Percentiles rank a stretch among this genome's conserved stretches.
These are phyloP conservation scores for Pelmatolapia mariae DNA, from an alignment of 2,113 vertebrate genomes.

Conservation along the genomic window DNA sequence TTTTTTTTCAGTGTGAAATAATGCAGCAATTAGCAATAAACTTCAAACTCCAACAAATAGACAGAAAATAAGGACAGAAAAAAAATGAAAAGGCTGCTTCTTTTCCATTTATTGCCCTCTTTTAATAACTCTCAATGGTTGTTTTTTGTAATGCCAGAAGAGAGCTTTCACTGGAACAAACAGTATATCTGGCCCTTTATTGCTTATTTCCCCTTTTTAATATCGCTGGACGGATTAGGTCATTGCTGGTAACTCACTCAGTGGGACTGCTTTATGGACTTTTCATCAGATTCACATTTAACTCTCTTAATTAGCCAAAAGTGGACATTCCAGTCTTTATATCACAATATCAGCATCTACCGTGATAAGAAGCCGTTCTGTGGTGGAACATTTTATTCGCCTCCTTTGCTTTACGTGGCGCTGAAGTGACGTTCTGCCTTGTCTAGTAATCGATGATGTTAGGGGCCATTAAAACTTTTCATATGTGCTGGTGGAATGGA, in stretches of 20 bases:
- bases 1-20: neutral
- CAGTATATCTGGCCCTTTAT: neutral
- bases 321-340: neutral
- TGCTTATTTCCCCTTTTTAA: neutral
- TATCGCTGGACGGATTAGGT: neutral
- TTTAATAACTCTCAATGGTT: neutral
- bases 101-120: neutral
- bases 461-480: slow-evolving; percentile 20
- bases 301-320: neutral
- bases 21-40: neutral
- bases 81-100: neutral
- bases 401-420: neutral
- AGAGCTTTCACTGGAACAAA: neutral
- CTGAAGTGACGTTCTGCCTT: neutral
- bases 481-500: neutral
- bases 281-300: neutral
- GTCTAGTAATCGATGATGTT: neutral
- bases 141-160: neutral
- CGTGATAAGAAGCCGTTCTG: neutral
- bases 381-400: neutral
- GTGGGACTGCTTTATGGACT: neutral
- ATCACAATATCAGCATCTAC: neutral
- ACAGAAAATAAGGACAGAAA: neutral
- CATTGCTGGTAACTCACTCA: neutral
- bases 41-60: neutral